These are phyloP conservation scores for Geotrupes spiniger DNA, from an alignment of 2,888 invertebrate species.

Conservation along the genomic window DNA sequence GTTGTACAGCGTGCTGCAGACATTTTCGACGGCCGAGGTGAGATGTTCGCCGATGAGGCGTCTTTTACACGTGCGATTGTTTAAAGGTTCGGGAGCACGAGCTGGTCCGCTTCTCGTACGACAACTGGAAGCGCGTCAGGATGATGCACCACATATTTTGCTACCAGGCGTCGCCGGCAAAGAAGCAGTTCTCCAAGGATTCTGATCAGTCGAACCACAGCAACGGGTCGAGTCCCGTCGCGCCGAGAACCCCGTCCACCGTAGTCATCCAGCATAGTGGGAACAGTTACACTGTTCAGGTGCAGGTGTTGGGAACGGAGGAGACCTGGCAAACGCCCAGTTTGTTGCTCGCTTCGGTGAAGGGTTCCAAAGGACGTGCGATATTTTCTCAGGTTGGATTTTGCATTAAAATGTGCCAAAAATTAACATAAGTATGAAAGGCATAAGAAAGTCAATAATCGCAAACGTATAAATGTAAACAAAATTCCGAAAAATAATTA, in stretches of 20 bases:
- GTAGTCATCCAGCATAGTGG: constrained; percentile 52
- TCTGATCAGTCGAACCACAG: constrained; percentile 53
- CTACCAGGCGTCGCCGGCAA: constrained; percentile 81
- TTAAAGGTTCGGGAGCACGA: constrained; percentile 75
- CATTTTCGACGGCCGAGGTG: constrained; percentile 82
- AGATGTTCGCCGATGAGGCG: constrained; percentile 64
- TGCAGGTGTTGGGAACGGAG: constrained; percentile 76
- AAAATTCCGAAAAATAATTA: too few relatives aligned
- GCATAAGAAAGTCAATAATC: background rate
- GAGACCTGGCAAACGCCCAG: constrained; percentile 88
- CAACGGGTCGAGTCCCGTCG: constrained; percentile 46
- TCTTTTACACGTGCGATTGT: constrained; percentile 15
- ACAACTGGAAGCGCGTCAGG: constrained; percentile 77
- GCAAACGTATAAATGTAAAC: too few relatives aligned
- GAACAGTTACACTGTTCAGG: constrained; percentile 67
- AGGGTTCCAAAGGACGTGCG: constrained; percentile 66
- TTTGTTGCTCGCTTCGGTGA: constrained; percentile 65
- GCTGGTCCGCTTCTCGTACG: constrained; percentile 78
- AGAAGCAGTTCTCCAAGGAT: constrained; percentile 77
- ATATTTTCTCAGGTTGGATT: constrained; percentile 72
- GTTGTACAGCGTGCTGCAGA: constrained; percentile 72
- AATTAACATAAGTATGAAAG: background rate
- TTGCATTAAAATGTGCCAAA: background rate
- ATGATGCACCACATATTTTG: constrained; percentile 89
- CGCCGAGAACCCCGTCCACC: constrained; percentile 46